Percentiles rank a stretch among this genome's conserved stretches.
Conservation (phyloP, 2,888 invertebrate species). For the Argyresthia albistria region DNA sequence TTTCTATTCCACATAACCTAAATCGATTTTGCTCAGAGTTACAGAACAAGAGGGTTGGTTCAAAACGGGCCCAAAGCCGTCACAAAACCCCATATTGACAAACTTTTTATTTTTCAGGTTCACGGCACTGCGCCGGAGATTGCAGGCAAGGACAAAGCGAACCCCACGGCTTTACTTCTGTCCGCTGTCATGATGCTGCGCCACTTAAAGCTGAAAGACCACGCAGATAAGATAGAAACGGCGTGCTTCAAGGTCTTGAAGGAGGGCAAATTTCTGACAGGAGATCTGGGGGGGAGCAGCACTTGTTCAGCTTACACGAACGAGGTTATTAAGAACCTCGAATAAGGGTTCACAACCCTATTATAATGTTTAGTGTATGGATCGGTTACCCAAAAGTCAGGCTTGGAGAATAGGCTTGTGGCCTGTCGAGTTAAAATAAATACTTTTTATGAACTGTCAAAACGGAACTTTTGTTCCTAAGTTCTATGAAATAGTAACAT, state of each 20-base stretch:
- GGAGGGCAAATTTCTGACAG: conserved; percentile 87
- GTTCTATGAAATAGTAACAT: no score
- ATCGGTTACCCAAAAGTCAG: neutral
- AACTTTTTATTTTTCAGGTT: conserved; percentile 69
- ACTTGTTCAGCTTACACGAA: conserved; percentile 96
- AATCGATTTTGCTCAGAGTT: no score
- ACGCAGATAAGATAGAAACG: conserved; percentile 84
- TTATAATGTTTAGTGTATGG: neutral
- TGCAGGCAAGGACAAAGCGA: conserved; percentile 97
- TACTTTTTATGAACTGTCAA: no score
- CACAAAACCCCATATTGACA: no score
- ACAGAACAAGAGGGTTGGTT: no score
- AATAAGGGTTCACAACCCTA: conserved; percentile 12
- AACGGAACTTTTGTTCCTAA: no score
- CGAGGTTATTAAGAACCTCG: conserved; percentile 77
- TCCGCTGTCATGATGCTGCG: conserved; percentile 99
- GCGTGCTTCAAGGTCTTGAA: conserved; percentile 91
- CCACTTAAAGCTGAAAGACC: conserved; percentile 82
- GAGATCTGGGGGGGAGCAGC: conserved; percentile 93
- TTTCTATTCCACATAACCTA: no score
- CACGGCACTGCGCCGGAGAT: conserved; percentile 98
- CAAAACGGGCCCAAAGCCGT: no score
- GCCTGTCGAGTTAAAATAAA: no score
- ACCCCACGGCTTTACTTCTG: conserved; percentile 96
- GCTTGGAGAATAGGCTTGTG: no score